Base-by-base conservation (phyloP, 2,797 vertebrate species). In the Bradypodion ventrale region DNA sequence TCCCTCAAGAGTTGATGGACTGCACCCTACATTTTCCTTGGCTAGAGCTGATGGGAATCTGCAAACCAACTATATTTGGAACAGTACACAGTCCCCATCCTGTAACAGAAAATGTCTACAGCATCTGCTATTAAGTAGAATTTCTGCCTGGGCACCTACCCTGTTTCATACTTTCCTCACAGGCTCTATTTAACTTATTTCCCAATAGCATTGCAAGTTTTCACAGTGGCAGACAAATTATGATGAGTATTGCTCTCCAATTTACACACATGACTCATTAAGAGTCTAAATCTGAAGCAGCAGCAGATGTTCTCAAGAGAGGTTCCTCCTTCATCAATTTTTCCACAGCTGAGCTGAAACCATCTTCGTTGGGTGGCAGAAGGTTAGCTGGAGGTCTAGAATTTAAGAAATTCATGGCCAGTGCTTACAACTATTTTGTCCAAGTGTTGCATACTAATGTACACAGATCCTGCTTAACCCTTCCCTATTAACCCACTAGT, bases 201-300 rank as follows among this genome's bases (percentile, higher is more conserved):
- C 85, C 90, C 37, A 80, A 88, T 68, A 88, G 89, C 16, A 84
- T 83, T 86, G 75, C 76, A 66, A 85, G 83, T 87, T 74, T 77
- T 56, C 27, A 77, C 87, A 70, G 85, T 1, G 89, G 87, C 91
- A 91, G 92, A 81, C 77, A 88, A 89, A 91, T 89, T 63, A 85
- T 69, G 85, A 90, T 89, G 85, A 93, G 90, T 69, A 87, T 78
- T 88, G 75, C 9, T 5, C 23, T 4, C 78, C 88, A 87, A 90
- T 93, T 92, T 87, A 84, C 80, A 83, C 83, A 89, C 82, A 83
- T 78, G n/a, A 83, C 91, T 91, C 86, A 92, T 93, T 87, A 86
- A 42, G 79, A 32, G 16, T 0, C 37, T 87, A 89, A 88, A 82
- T 87, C 83, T 89, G 92, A 89, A 85, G 83, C 66, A 37, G 82